Evolutionary conservation across 2,797 vertebrate species (phyloP), one percentile per base, ranked within the genome.

Genomic region (Oreonectes daqikongensis): DNA sequence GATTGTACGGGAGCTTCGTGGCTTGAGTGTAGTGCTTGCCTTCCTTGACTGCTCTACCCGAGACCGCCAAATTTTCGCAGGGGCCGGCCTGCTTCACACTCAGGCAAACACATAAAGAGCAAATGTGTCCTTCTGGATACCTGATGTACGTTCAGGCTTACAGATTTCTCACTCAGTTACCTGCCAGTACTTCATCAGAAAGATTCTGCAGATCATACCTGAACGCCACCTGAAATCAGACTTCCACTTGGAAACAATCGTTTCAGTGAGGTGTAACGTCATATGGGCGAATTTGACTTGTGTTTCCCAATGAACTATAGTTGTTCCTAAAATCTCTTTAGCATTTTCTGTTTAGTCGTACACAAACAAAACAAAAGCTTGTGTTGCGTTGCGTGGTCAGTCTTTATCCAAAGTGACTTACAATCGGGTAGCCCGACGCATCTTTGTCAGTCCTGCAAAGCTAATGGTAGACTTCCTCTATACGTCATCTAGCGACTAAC

Each of bases 11-110:
- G 50, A 68, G 75, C 57, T 70, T 61, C 42, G 6, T 59, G 55
- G 26, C 26, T 24, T 20, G 35, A 17, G 17, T 42, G 61, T 76
- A 59, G 60, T 66, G 28, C 63, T 53, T 72, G 63, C 30, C 30
- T 78, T 55, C 70, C 44, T 61, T 40, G 48, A 61, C 74, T 66
- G 52, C 20, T 22, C 52, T 42, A 10, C 11, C 40, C 40, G 4
- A 42, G 78, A 75, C 66, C 75, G 63, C 26, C 40, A 59, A 53
- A 66, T 60, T 61, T 28, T 44, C 5, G 18, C 52, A 46, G 40
- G 71, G 63, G 61, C 46, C 57, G 71, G 35, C 57, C 52, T 50
- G 46, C 60, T 70, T 76, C 72, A 82, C 15, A 65, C 65, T 69
- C 72, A 38, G 32, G 1, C 4, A 63, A 61, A 66, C 71, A 77